phyloP scores from a whole-genome alignment of 2,797 vertebrate genomes.

The Microctenopoma lineatum region DNA sequence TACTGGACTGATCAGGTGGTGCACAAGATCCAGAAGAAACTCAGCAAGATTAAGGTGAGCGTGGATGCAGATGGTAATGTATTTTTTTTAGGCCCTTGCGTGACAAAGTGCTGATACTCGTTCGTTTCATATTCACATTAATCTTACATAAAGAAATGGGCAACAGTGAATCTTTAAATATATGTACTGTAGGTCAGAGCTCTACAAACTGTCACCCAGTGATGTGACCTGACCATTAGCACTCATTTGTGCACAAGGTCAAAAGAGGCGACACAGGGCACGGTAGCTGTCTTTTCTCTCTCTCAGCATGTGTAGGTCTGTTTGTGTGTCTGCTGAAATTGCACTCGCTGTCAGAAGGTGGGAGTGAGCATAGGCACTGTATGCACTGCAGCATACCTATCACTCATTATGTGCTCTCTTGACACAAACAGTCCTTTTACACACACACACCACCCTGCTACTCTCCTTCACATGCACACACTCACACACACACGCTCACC shows the following conservation, averaged over 20 bases:
- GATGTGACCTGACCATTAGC: neutral
- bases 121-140: neutral
- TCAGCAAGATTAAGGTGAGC: constrained; percentile 89
- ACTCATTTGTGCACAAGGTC: constrained; percentile 19
- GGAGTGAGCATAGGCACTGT: constrained; percentile 14
- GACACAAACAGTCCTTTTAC: constrained; percentile 36
- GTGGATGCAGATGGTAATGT: neutral
- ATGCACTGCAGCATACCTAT: constrained; percentile 50
- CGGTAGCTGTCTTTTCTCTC: constrained; percentile 4
- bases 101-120: neutral
- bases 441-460: constrained; percentile 17
- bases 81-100: neutral
- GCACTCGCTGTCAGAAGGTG: constrained; percentile 27
- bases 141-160: constrained; percentile 9
- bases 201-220: neutral
- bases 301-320: neutral
- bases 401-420: constrained; percentile 47
- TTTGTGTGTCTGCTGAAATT: constrained; percentile 37
- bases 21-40: constrained; percentile 90
- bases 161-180: neutral
- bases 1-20: constrained; percentile 90
- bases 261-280: constrained; percentile 3
- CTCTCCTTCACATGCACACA: constrained; percentile 4
- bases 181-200: constrained; percentile 4
- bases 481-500: constrained; percentile 4